Percentiles rank a stretch among this genome's conserved stretches.
These are phyloP conservation scores for Ctenopoma kingsleyae DNA, from an alignment of 2,797 vertebrate species.

Conservation along the genomic window DNA sequence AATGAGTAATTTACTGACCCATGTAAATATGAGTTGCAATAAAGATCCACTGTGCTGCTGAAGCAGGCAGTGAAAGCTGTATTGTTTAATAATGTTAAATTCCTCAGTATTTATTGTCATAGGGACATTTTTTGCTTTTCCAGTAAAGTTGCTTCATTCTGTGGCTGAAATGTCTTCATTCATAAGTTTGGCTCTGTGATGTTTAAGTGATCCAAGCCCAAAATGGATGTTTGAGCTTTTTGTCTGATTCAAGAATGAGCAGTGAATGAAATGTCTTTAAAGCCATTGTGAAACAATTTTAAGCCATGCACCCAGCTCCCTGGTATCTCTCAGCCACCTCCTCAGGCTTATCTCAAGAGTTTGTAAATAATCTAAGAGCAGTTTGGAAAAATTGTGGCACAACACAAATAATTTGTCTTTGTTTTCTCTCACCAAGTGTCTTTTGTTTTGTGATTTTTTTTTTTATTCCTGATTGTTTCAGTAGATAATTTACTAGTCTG, in stretches of 20 bases:
- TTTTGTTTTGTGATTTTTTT: not conserved
- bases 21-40: not conserved
- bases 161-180: conserved; percentile 62
- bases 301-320: conserved; percentile 36
- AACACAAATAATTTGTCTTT: not conserved
- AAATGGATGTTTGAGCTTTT: conserved; percentile 49
- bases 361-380: not conserved
- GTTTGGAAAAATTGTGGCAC: conserved; percentile 11
- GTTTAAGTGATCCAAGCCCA: conserved; percentile 53
- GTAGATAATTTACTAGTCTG: not conserved
- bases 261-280: conserved; percentile 41
- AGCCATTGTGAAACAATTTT: conserved; percentile 62
- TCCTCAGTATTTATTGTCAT: conserved; percentile 19
- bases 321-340: conserved; percentile 57
- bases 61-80: not conserved
- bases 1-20: not conserved
- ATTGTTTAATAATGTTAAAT: conserved; percentile 14
- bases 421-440: not conserved
- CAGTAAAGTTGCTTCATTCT: conserved; percentile 10
- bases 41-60: conserved; percentile 2
- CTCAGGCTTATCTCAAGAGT: conserved; percentile 49
- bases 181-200: conserved; percentile 43
- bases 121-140: conserved; percentile 13
- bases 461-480: not conserved
- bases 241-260: conserved; percentile 44